Base-by-base conservation (phyloP, 2,888 invertebrate species). In the Calliopum simillimum region DNA sequence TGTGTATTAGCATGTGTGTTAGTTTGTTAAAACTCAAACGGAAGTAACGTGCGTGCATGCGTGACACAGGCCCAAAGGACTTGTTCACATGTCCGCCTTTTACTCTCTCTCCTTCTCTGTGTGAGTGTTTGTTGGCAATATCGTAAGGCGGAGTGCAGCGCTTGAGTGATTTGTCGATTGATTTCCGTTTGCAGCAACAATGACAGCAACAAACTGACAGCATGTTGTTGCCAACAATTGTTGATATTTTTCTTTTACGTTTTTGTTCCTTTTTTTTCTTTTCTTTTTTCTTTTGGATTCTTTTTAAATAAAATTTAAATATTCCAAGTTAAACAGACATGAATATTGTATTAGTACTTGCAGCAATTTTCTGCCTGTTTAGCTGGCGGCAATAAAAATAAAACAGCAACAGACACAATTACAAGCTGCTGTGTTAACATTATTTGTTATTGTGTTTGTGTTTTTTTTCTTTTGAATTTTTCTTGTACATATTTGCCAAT, bases 21-120 rank as follows among this genome's bases (percentile, higher is more conserved):
- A 33, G 33, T 33, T 33, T 33, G 33, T 33, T 33, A 33, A 33
- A 33, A 33, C 8, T 5, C 68, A 82, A 81, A 76, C 81, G 82
- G 77, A 81, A 79, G 79, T 78, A 79, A 77, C 82, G 78, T 81
- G 82, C 82, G 82, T 82, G 82, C 82, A 81, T 81, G 82, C 82
- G 82, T 82, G 82, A 80, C 78, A 80, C 77, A 79, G 76, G 68
- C 81, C 78, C 76, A 46, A 64, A 33, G 33, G 33, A 33, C 33
- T 33, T 8, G 33, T 33, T 72, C 79, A 74, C 76, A 74, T 68
- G 73, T 71, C 69, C 59, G 68, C 61, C 61, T 61, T 62, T 62
- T 56, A 33, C 19, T 44, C 44, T 56, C 25, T n/a, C 23, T 2
- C n/a, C n/a, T n/a, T n/a, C n/a, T n/a, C n/a, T n/a, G n/a, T n/a